phyloP scores from a whole-genome alignment of 2,797 vertebrate species.

The Oreortyx pictus region DNA sequence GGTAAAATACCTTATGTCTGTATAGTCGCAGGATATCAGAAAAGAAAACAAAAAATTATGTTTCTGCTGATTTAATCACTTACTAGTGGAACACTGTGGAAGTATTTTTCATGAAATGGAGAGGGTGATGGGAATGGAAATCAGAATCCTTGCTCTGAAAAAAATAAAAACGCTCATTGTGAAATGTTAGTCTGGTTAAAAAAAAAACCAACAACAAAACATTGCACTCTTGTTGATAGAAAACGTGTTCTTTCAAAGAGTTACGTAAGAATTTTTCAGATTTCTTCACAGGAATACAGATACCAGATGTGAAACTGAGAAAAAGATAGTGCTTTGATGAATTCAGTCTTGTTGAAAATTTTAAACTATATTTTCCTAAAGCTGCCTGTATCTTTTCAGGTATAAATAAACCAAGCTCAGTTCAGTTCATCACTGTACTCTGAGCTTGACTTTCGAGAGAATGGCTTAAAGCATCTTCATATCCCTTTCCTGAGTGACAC shows the following conservation, averaged over 20 bases:
- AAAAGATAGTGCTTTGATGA: background rate
- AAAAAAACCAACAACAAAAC: background rate
- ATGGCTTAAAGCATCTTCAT: background rate
- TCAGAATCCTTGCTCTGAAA: background rate
- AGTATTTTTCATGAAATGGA: background rate
- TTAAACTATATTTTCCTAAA: background rate
- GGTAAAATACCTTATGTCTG: background rate
- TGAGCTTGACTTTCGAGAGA: background rate
- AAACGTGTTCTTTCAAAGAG: background rate
- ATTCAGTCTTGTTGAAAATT: background rate
- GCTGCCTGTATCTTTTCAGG: background rate
- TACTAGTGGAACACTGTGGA: background rate
- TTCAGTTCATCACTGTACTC: background rate
- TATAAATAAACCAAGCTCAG: background rate
- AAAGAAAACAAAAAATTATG: background rate
- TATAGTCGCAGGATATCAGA: background rate
- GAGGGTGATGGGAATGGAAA: slow-evolving; percentile 12
- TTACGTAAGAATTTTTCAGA: background rate
- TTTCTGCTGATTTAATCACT: slow-evolving; percentile 7
- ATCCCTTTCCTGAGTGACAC: background rate
- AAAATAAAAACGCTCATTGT: background rate
- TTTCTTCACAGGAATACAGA: background rate
- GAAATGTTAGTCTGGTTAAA: background rate
- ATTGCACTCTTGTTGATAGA: background rate
- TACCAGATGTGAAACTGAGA: background rate